Conservation (phyloP, 2,888 invertebrate species). For the Agrypnus murinus region DNA sequence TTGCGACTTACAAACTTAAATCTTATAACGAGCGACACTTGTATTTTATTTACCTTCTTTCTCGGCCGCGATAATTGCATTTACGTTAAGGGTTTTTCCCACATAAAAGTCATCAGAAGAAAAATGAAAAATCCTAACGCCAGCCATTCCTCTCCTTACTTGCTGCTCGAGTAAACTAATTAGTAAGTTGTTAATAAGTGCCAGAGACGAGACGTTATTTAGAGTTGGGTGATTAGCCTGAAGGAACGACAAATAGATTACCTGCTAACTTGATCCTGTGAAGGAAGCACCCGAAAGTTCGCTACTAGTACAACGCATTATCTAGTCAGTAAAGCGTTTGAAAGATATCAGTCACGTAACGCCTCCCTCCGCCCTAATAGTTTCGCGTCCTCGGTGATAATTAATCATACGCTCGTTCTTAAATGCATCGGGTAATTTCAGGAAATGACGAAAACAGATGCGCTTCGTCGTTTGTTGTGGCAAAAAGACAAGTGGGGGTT, state of each 20-base stretch:
- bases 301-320: slow-evolving; percentile 11
- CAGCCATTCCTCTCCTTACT: slow-evolving; percentile 24
- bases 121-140: slow-evolving; percentile 31
- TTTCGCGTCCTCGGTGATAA: slow-evolving; percentile 10
- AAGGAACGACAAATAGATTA: slow-evolving; percentile 48
- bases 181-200: slow-evolving; percentile 46
- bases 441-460: slow-evolving; percentile 12
- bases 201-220: slow-evolving; percentile 46
- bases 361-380: too few species aligned
- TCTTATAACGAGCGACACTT: slow-evolving; percentile 18
- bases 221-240: slow-evolving; percentile 44
- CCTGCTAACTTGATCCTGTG: slow-evolving; percentile 46
- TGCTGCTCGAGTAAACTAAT: slow-evolving; percentile 41
- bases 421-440: not conserved
- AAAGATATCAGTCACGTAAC: slow-evolving; percentile 21
- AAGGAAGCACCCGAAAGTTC: slow-evolving; percentile 38
- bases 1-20: slow-evolving; percentile 14
- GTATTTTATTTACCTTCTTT: slow-evolving; percentile 27
- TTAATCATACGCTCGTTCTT: slow-evolving; percentile 10
- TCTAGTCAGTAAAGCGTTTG: slow-evolving; percentile 10
- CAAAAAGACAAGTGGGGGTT: slow-evolving; percentile 2
- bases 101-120: slow-evolving; percentile 22
- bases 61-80: slow-evolving; percentile 11
- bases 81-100: slow-evolving; percentile 11
- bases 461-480: not conserved